Conservation (phyloP, 2,888 invertebrate genomes). For the Tryphoninae sp. region DNA sequence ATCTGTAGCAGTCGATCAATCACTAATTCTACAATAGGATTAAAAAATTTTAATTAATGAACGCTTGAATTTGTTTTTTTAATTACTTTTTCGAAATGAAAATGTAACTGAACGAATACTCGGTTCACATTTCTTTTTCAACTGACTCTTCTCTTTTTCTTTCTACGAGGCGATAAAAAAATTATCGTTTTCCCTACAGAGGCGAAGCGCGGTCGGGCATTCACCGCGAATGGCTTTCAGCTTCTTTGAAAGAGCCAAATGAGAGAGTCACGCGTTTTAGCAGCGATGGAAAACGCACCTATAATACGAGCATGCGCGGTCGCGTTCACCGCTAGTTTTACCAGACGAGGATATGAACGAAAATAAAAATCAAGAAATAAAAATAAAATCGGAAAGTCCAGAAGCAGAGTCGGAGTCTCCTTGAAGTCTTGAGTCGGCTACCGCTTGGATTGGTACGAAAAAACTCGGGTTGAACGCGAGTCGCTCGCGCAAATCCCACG, state of each 20-base stretch:
- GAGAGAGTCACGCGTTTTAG: conserved; percentile 46
- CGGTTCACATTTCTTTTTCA: no score
- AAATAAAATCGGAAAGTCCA: background rate
- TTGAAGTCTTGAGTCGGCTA: conserved; percentile 60
- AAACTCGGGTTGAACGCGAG: conserved; percentile 37
- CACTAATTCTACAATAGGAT: background rate
- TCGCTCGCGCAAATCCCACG: conserved; percentile 12
- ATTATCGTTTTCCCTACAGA: background rate
- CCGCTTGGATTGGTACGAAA: conserved; percentile 45
- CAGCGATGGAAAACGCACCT: conserved; percentile 35
- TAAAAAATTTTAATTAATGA: no score
- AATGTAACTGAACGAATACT: no score
- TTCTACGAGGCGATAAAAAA: conserved; percentile 2
- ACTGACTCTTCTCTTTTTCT: no score
- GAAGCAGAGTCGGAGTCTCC: conserved; percentile 41
- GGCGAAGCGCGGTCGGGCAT: background rate
- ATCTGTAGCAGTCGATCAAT: background rate
- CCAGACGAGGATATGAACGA: conserved; percentile 43
- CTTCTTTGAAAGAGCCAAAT: conserved; percentile 32
- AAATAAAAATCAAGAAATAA: conserved; percentile 24
- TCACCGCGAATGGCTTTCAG: conserved; percentile 38
- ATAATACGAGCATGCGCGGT: conserved; percentile 7
- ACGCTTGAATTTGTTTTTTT: no score
- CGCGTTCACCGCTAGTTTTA: conserved; percentile 36
- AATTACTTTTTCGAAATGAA: no score